Evolutionary conservation across 2,797 vertebrate genomes (phyloP).

Genomic region (Mastacembelus armatus): DNA sequence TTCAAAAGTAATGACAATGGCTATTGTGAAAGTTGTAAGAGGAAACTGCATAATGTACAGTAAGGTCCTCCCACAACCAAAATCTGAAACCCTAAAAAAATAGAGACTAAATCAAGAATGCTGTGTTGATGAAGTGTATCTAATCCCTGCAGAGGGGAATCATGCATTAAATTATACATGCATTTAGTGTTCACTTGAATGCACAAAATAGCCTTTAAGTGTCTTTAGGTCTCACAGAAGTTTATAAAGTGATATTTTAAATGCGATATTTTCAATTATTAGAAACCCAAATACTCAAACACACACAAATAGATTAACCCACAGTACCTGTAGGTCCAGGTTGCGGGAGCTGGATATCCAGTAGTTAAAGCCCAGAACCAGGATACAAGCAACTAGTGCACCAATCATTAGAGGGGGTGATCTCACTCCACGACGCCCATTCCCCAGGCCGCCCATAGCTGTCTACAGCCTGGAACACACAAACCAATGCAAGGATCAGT

Average conservation of each 20-base stretch:
- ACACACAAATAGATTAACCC: background rate
- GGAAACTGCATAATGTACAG: background rate
- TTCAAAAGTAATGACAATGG: background rate
- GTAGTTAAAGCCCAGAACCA: conserved; percentile 95
- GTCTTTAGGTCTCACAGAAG: too few relatives aligned
- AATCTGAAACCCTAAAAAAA: background rate
- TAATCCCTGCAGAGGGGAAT: background rate
- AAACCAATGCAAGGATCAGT: conserved; percentile 16
- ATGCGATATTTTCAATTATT: too few relatives aligned
- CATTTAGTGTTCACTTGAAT: background rate
- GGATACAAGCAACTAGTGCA: conserved; percentile 88
- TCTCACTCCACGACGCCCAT: conserved; percentile 90
- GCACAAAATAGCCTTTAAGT: too few relatives aligned
- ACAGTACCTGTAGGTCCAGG: conserved; percentile 92
- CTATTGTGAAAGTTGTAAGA: background rate
- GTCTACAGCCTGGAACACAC: conserved; percentile 37
- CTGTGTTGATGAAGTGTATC: background rate
- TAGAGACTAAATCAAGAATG: background rate
- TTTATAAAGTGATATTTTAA: too few relatives aligned
- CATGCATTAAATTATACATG: background rate
- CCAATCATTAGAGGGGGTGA: conserved; percentile 90
- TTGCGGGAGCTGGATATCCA: conserved; percentile 94
- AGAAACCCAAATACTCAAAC: background rate
- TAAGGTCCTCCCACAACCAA: background rate
- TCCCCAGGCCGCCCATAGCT: conserved; percentile 90